Percentiles rank a stretch among this genome's conserved stretches.
Evolutionary conservation across 2,888 invertebrate species (phyloP).

Genomic region (Cynaeus angustus): DNA sequence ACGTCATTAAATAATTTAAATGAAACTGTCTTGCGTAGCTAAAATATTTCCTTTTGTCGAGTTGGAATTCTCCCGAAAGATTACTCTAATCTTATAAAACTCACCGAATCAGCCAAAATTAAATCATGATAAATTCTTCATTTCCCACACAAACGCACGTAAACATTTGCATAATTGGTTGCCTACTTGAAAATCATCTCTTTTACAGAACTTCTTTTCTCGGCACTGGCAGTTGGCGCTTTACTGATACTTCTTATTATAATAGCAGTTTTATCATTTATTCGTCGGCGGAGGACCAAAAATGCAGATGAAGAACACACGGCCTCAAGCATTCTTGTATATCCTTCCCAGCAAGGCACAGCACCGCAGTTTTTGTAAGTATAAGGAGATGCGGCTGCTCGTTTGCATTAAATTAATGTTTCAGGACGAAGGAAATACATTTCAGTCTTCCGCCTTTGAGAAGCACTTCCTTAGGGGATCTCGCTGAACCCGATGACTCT

Average conservation of each 20-base stretch:
- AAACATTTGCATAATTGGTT: constrained; percentile 12
- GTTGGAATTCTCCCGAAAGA: no score
- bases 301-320: constrained; percentile 68
- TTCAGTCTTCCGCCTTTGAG: constrained; percentile 70
- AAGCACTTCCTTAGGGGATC: constrained; percentile 69
- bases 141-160: neutral
- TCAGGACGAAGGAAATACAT: constrained; percentile 70
- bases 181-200: no score
- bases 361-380: constrained; percentile 79
- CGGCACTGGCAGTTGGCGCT: constrained; percentile 61
- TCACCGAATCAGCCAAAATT: neutral
- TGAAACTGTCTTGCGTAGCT: no score
- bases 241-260: constrained; percentile 54
- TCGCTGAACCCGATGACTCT: constrained; percentile 66
- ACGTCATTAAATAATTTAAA: no score
- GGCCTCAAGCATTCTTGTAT: constrained; percentile 77
- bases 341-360: constrained; percentile 77
- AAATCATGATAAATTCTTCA: neutral
- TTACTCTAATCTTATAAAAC: neutral
- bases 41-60: no score
- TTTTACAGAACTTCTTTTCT: constrained; percentile 48
- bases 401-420: neutral
- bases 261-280: constrained; percentile 71
- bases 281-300: constrained; percentile 73
- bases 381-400: constrained; percentile 7